Conservation (phyloP, 2,888 invertebrate species). For the Polietes domitor region DNA sequence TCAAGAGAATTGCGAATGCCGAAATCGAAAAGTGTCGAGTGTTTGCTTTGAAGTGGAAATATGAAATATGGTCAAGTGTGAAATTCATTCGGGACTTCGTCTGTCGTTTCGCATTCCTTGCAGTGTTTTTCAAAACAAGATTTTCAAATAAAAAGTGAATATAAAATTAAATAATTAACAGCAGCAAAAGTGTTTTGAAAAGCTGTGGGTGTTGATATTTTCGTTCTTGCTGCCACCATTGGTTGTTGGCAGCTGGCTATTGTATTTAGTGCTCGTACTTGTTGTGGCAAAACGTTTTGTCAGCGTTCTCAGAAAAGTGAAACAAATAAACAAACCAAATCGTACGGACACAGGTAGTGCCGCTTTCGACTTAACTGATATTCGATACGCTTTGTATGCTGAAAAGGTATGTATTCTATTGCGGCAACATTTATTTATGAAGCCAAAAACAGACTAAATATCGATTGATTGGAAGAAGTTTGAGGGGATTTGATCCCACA, state of each 20-base stretch:
- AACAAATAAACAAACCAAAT: conserved; percentile 13
- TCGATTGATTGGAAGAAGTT: not conserved
- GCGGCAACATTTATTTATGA: conserved; percentile 6
- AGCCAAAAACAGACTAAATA: not conserved
- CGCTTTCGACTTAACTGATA: conserved; percentile 24
- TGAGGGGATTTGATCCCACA: not conserved
- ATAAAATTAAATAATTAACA: conserved; percentile 32
- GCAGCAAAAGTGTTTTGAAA: conserved; percentile 46
- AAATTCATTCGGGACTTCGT: not conserved
- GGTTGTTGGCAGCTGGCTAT: conserved; percentile 12
- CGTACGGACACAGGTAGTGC: not conserved
- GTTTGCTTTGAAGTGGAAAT: not conserved
- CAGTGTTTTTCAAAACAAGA: conserved; percentile 20
- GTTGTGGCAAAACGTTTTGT: conserved; percentile 33
- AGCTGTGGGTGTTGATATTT: conserved; percentile 59
- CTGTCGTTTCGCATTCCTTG: not conserved
- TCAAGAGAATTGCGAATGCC: not conserved
- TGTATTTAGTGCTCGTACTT: not conserved
- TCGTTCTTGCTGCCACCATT: conserved; percentile 15
- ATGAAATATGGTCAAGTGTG: conserved; percentile 8
- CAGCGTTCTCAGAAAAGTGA: conserved; percentile 54
- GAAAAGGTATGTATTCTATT: conserved; percentile 31
- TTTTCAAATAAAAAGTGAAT: conserved; percentile 18
- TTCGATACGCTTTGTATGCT: not conserved
- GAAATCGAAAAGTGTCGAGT: conserved; percentile 6